Evolutionary conservation across 2,113 vertebrate genomes (phyloP).

Genomic region (Dromaius novaehollandiae): DNA sequence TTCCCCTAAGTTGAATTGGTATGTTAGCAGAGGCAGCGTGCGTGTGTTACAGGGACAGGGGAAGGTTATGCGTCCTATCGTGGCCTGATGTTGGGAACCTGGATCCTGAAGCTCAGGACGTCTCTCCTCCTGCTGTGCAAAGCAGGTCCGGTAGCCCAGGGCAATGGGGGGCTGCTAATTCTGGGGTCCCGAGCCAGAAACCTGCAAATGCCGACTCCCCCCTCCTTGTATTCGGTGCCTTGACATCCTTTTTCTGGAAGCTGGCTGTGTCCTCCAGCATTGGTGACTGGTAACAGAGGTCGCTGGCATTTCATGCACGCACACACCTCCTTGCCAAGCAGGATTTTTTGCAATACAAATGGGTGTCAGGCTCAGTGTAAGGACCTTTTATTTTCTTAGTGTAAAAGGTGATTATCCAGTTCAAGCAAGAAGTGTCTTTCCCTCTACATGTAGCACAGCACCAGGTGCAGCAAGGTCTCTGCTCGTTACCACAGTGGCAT

Average conservation of each 20-base stretch:
- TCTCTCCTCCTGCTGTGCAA: background rate
- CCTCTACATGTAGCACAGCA: background rate
- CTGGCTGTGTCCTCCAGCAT: background rate
- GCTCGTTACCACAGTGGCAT: fast-evolving
- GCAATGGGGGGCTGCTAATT: background rate
- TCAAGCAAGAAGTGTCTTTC: background rate
- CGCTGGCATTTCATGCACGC: background rate
- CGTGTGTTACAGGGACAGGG: background rate
- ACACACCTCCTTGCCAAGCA: background rate
- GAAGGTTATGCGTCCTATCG: conserved; percentile 47
- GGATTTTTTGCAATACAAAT: no score
- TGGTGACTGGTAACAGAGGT: background rate
- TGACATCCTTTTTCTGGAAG: background rate
- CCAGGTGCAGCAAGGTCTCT: background rate
- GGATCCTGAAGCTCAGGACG: background rate
- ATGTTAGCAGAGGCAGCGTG: background rate
- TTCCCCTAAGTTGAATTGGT: background rate
- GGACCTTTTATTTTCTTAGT: background rate
- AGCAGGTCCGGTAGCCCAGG: background rate
- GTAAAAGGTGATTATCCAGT: background rate
- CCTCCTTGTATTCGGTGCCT: background rate
- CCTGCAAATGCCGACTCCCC: background rate
- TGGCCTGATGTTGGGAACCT: conserved; percentile 4
- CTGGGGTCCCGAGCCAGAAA: background rate
- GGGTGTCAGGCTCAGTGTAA: background rate